phyloP scores from a whole-genome alignment of 2,888 invertebrate species.

The Phyllotreta cruciferae region DNA sequence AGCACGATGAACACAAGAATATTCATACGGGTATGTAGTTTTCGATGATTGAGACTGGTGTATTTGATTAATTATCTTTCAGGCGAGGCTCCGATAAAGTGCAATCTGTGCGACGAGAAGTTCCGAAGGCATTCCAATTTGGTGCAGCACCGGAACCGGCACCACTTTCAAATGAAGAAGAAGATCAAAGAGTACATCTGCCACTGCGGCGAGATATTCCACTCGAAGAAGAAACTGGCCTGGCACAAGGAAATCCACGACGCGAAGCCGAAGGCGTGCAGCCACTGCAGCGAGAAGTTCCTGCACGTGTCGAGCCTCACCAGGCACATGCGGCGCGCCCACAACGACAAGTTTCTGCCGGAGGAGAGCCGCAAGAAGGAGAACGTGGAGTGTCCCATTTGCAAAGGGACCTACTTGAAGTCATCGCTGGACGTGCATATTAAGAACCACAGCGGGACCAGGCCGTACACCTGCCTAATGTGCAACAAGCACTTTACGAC shows the following conservation, averaged over 20 bases:
- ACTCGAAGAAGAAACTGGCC: conserved; percentile 81
- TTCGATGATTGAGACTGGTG: neutral
- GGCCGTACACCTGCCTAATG: conserved; percentile 80
- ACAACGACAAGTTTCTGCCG: conserved; percentile 78
- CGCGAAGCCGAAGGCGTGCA: conserved; percentile 81
- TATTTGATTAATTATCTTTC: neutral
- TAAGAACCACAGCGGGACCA: conserved; percentile 77
- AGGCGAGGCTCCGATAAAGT: conserved; percentile 81
- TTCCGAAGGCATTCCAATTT: conserved; percentile 86
- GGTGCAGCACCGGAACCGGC: conserved; percentile 81
- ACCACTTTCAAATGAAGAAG: conserved; percentile 76
- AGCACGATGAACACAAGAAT: conserved; percentile 81
- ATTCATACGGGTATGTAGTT: conserved; percentile 67
- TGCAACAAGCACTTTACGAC: conserved; percentile 88
- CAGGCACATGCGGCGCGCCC: conserved; percentile 81
- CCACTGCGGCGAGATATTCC: conserved; percentile 79
- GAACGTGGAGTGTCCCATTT: conserved; percentile 80
- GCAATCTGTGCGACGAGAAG: conserved; percentile 78
- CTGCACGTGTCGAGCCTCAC: conserved; percentile 84
- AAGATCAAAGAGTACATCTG: conserved; percentile 65
- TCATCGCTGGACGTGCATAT: conserved; percentile 82
- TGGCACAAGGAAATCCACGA: conserved; percentile 89
- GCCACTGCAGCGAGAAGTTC: conserved; percentile 86
- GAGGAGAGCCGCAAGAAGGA: conserved; percentile 67
- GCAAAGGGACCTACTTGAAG: conserved; percentile 77